These are phyloP conservation scores for Hyperoplus immaculatus DNA, from an alignment of 2,797 vertebrate species.

Conservation along the genomic window DNA sequence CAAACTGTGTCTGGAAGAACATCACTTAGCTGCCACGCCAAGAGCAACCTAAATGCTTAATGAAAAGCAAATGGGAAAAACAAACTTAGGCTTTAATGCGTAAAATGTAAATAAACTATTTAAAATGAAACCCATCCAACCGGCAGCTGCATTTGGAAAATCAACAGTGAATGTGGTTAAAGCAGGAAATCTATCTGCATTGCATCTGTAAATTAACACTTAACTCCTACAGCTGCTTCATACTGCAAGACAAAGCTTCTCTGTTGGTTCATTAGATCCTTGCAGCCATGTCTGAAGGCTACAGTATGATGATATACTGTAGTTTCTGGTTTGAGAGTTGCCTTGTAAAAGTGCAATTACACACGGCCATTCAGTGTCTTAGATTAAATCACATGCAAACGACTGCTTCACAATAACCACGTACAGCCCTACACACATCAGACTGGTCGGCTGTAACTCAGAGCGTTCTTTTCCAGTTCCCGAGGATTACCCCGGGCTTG, in stretches of 20 bases:
- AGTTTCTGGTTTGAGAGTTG: constrained; percentile 3
- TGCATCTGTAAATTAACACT: background rate
- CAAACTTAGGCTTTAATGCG: background rate
- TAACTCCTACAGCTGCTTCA: background rate
- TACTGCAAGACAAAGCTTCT: background rate
- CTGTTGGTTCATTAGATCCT: constrained; percentile 8
- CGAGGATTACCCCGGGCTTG: background rate
- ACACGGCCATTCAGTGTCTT: background rate
- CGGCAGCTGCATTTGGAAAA: background rate
- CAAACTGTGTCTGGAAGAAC: too few relatives aligned
- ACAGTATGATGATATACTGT: background rate
- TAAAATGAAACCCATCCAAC: background rate
- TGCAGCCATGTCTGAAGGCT: background rate
- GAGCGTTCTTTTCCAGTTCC: background rate
- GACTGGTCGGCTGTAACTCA: background rate
- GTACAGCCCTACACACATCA: background rate
- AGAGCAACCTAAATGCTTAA: background rate
- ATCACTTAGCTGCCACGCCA: too few relatives aligned
- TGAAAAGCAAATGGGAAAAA: background rate
- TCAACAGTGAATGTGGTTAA: background rate
- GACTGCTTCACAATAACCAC: background rate
- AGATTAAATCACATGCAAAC: background rate
- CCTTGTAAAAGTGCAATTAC: too few relatives aligned
- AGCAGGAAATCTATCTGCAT: background rate
- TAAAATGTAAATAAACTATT: background rate